Conservation (phyloP, 2,797 vertebrate species). For the Paedocypris micromegethes region DNA sequence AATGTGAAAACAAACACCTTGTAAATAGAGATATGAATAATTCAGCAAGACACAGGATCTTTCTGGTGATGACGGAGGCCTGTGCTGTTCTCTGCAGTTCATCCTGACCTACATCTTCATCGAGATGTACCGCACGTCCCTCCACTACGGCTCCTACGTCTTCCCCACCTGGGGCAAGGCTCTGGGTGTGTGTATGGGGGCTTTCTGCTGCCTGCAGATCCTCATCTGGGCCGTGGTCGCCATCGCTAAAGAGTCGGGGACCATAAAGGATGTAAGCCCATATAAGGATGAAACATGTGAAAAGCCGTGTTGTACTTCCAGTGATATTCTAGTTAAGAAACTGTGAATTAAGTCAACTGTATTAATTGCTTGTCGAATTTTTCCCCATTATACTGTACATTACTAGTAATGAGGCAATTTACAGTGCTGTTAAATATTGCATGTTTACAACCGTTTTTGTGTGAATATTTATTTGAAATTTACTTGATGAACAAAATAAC, state of each 20-base stretch:
- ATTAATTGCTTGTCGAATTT: no score
- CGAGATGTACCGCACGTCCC: slow-evolving; percentile 71
- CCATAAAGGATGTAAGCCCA: slow-evolving; percentile 70
- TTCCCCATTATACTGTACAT: no score
- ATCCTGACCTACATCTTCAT: slow-evolving; percentile 78
- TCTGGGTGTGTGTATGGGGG: slow-evolving; percentile 73
- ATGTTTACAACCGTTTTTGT: no score
- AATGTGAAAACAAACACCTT: slow-evolving; percentile 31
- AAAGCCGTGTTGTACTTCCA: no score
- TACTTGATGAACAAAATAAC: no score
- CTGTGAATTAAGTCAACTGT: no score
- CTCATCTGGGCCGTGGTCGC: slow-evolving; percentile 73
- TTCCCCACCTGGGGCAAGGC: slow-evolving; percentile 75
- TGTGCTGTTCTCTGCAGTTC: slow-evolving; percentile 57
- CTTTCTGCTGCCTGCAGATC: slow-evolving; percentile 75
- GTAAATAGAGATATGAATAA: slow-evolving; percentile 49
- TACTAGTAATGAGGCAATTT: no score
- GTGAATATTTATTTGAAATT: no score
- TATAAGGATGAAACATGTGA: background rate
- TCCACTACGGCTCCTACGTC: slow-evolving; percentile 69
- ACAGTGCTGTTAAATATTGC: no score
- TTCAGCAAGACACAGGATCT: slow-evolving; percentile 52
- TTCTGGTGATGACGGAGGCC: slow-evolving; percentile 5
- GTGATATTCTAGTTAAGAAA: no score
- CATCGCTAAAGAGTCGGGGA: slow-evolving; percentile 72